Conservation (phyloP, 2,797 vertebrate species). For the Hydrolagus colliei region DNA sequence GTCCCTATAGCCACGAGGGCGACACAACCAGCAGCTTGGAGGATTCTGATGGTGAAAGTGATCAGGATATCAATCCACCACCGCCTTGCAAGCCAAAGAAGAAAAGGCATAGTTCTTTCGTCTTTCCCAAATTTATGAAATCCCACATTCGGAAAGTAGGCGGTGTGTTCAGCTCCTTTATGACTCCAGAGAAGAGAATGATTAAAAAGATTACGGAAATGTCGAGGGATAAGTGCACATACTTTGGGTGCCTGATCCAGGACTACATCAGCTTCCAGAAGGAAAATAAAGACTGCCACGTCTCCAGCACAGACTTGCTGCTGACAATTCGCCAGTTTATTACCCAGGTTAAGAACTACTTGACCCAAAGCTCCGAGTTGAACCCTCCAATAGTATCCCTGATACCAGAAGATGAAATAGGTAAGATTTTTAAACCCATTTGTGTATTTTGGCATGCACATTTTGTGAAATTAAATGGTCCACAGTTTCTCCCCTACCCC, state of each 20-base stretch:
- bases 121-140: slow-evolving; percentile 78
- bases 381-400: slow-evolving; percentile 87
- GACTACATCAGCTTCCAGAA: slow-evolving; percentile 90
- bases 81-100: slow-evolving; percentile 76
- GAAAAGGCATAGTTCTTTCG: slow-evolving; percentile 68
- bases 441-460: no score
- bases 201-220: slow-evolving; percentile 79
- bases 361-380: slow-evolving; percentile 86
- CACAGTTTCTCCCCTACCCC: no score
- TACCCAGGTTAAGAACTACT: slow-evolving; percentile 93
- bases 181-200: slow-evolving; percentile 86
- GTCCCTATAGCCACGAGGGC: slow-evolving; percentile 61
- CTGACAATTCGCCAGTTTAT: slow-evolving; percentile 91
- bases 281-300: slow-evolving; percentile 86
- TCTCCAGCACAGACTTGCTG: slow-evolving; percentile 81
- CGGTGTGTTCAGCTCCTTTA: slow-evolving; percentile 82
- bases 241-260: slow-evolving; percentile 90
- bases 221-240: slow-evolving; percentile 81
- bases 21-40: slow-evolving; percentile 86
- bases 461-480: no score
- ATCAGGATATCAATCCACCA: slow-evolving; percentile 76
- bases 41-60: slow-evolving; percentile 80
- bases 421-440: slow-evolving; percentile 54
- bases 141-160: slow-evolving; percentile 85
- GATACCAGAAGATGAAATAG: slow-evolving; percentile 89